phyloP scores from a whole-genome alignment of 2,113 vertebrate species.

The Hyperopisus bebe region DNA sequence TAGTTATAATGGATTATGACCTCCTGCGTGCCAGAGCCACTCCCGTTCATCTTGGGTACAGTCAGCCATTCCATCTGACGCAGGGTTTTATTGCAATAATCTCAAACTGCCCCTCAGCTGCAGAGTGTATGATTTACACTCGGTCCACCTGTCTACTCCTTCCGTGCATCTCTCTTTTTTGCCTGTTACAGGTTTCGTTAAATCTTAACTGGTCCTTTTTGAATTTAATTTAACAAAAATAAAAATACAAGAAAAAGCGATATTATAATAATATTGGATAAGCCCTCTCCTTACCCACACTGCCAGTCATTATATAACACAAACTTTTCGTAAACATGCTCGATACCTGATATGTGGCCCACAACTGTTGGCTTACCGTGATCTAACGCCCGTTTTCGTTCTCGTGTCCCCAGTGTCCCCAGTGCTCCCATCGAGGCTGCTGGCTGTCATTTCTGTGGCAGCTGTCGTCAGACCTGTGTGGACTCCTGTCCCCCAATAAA shows the following conservation, averaged over 20 bases:
- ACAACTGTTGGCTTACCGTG: not conserved
- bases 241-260: not conserved
- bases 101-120: not conserved
- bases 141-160: not conserved
- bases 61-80: no score
- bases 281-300: not conserved
- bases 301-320: not conserved
- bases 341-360: not conserved
- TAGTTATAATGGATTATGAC: not conserved
- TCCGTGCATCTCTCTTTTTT: not conserved
- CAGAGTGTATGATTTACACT: not conserved
- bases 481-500: not conserved
- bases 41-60: not conserved
- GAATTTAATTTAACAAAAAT: not conserved
- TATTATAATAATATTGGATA: not conserved
- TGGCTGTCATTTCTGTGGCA: not conserved
- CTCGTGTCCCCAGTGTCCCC: not conserved
- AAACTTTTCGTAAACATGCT: not conserved
- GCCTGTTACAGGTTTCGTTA: not conserved
- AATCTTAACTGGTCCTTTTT: not conserved
- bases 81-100: not conserved
- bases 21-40: not conserved
- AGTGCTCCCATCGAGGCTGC: not conserved
- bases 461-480: not conserved
- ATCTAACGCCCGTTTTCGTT: not conserved